phyloP scores from a whole-genome alignment of 2,113 vertebrate genomes.

The Strix aluco region DNA sequence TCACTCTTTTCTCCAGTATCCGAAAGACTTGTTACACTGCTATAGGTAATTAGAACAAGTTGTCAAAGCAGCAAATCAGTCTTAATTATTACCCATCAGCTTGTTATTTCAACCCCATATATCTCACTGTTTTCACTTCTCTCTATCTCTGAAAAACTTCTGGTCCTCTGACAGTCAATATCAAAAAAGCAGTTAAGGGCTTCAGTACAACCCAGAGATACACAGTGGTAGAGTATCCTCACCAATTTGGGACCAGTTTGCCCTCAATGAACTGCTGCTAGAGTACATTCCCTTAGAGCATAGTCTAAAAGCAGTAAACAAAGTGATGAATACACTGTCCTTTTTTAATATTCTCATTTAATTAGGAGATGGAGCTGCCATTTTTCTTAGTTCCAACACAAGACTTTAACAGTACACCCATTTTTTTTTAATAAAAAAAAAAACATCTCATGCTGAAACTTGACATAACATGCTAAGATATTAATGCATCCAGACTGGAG shows the following conservation, averaged over 20 bases:
- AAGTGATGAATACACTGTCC: neutral
- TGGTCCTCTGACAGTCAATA: neutral
- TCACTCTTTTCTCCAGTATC: neutral
- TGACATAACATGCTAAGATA: neutral
- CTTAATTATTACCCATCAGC: neutral
- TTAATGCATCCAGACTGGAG: neutral
- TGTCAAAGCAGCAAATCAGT: neutral
- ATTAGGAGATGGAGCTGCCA: neutral
- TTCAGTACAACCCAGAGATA: rapidly evolving
- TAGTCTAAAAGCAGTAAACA: neutral
- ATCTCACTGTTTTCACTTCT: neutral
- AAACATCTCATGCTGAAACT: neutral
- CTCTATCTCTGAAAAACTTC: neutral
- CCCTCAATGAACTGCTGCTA: neutral
- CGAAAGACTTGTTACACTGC: neutral
- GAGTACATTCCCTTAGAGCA: neutral
- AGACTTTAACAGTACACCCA: neutral
- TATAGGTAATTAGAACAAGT: neutral
- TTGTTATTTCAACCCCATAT: neutral
- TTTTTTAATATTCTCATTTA: neutral
- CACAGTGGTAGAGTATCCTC: rapidly evolving
- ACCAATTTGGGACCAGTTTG: rapidly evolving
- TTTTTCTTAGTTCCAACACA: neutral
- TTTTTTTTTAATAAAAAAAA: neutral
- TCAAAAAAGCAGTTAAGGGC: neutral